phyloP scores from a whole-genome alignment of 2,113 vertebrate species.

The Hyla sarda region DNA sequence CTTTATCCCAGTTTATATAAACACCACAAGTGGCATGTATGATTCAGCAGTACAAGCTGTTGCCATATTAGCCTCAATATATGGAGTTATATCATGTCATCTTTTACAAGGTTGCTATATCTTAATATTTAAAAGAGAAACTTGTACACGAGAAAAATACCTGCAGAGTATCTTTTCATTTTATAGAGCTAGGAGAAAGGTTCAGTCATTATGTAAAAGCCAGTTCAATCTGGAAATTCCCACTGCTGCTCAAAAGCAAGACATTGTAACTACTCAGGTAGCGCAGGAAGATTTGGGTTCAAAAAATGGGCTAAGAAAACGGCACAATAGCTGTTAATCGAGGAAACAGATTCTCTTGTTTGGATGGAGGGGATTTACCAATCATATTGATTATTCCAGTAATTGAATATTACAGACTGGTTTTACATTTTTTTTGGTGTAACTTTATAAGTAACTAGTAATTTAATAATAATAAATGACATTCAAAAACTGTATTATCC shows the following conservation, averaged over 20 bases:
- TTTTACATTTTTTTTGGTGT: too few relatives aligned
- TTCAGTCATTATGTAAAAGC: background rate
- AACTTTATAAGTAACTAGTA: too few relatives aligned
- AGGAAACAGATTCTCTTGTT: background rate
- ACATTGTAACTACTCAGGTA: background rate
- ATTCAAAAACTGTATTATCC: too few relatives aligned
- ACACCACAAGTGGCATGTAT: conserved; percentile 58
- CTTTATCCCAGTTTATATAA: conserved; percentile 69
- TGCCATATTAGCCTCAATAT: conserved; percentile 71
- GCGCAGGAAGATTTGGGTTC: background rate
- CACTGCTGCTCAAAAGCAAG: background rate
- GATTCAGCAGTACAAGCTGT: conserved; percentile 65
- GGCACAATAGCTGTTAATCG: conserved; percentile 34
- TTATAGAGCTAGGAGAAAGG: conserved; percentile 5
- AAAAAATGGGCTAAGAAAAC: background rate
- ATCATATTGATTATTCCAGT: too few relatives aligned
- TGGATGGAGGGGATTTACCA: too few relatives aligned
- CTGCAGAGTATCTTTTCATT: conserved; percentile 25
- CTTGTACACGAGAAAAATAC: conserved; percentile 18
- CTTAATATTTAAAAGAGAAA: conserved; percentile 64
- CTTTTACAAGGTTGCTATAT: conserved; percentile 67
- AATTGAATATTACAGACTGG: background rate
- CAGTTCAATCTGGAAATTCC: background rate
- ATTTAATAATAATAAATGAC: too few relatives aligned
- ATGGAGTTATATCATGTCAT: conserved; percentile 71